Percentiles rank a stretch among this genome's conserved stretches.
phyloP scores from a whole-genome alignment of 2,888 invertebrate genomes.

The Rhimphoctona megacephalus region DNA sequence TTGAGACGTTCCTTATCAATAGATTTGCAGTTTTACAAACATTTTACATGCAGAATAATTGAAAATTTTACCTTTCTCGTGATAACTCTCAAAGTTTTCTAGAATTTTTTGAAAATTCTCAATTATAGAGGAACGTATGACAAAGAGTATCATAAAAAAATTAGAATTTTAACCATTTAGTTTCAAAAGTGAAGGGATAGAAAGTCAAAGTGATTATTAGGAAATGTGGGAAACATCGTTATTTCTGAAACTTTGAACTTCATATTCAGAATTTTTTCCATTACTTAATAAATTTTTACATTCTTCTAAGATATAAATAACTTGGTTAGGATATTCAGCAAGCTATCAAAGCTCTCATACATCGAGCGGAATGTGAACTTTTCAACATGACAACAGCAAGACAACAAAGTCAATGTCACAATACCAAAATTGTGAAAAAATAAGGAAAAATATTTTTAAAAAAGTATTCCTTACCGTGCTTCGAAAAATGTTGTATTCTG shows the following conservation, averaged over 20 bases:
- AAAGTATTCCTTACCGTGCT: slow-evolving; percentile 85
- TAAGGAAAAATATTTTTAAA: background rate
- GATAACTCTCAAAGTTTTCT: background rate
- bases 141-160: background rate
- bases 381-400: background rate
- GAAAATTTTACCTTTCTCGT: background rate
- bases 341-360: background rate
- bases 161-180: too few species aligned
- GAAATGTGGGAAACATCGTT: too few species aligned
- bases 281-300: background rate
- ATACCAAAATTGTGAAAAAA: background rate
- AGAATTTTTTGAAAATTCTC: background rate
- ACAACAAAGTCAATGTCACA: too few species aligned
- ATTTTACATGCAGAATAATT: background rate
- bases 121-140: background rate
- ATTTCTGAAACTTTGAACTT: background rate
- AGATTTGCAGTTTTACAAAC: background rate
- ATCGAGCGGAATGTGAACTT: background rate
- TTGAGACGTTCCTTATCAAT: background rate
- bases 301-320: background rate
- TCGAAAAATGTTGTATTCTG: slow-evolving; percentile 93
- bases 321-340: background rate
- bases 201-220: too few species aligned
- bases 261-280: background rate
- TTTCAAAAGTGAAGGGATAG: too few species aligned